These are phyloP conservation scores for Galaxias olidus DNA, from an alignment of 2,797 vertebrate species.

Conservation along the genomic window DNA sequence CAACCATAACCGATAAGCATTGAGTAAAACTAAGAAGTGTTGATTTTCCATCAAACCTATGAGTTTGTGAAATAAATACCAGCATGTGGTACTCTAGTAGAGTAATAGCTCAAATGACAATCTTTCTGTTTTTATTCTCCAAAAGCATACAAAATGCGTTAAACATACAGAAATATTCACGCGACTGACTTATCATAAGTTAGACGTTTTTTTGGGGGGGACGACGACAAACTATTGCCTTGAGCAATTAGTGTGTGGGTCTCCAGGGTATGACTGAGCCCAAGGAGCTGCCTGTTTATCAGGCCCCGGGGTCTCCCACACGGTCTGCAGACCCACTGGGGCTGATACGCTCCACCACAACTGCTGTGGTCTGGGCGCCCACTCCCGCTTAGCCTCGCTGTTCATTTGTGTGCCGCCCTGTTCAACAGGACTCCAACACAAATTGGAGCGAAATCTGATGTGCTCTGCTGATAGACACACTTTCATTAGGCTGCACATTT, in stretches of 20 bases:
- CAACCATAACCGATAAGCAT: too few relatives aligned
- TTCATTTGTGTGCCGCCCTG: slow-evolving; percentile 68
- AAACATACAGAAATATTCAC: slow-evolving; percentile 60
- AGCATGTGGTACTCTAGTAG: slow-evolving; percentile 46
- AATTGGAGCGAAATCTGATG: slow-evolving; percentile 63
- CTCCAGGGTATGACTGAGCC: not conserved
- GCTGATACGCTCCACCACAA: slow-evolving; percentile 58
- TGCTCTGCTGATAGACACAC: slow-evolving; percentile 63
- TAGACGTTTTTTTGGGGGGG: slow-evolving; percentile 58
- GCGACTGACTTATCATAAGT: slow-evolving; percentile 66
- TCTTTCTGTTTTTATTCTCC: slow-evolving; percentile 30
- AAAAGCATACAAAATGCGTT: slow-evolving; percentile 54
- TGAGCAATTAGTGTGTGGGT: slow-evolving; percentile 57
- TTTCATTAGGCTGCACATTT: slow-evolving; percentile 57
- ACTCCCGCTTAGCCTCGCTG: slow-evolving; percentile 37
- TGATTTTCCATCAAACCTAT: too few relatives aligned
- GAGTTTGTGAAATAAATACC: slow-evolving; percentile 26
- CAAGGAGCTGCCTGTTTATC: too few relatives aligned
- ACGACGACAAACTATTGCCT: slow-evolving; percentile 65
- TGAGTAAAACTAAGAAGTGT: too few relatives aligned
- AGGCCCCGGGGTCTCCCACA: too few relatives aligned
- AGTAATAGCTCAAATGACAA: slow-evolving; percentile 60
- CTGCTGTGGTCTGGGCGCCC: slow-evolving; percentile 58
- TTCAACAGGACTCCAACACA: slow-evolving; percentile 64
- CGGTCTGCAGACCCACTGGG: slow-evolving; percentile 48